A percentile compares a stretch with the other conserved stretches of the same genome.
phyloP scores from a whole-genome alignment of 1,140 invertebrate genomes.

The Zaprionus africanus region DNA sequence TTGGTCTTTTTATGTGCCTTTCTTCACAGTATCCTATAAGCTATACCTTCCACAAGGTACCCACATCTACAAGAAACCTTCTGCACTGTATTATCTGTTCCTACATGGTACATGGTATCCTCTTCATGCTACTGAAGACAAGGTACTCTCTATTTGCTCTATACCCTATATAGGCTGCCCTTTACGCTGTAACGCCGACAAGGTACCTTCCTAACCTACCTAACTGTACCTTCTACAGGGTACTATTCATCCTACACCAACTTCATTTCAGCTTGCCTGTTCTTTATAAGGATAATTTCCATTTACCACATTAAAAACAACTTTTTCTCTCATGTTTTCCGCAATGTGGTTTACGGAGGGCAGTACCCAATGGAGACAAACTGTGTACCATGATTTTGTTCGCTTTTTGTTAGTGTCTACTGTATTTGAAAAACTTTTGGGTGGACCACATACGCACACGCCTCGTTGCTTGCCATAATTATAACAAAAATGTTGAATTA shows the following conservation, averaged over 20 bases:
- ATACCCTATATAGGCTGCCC: neutral
- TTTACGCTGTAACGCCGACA: neutral
- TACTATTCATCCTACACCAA: too few relatives aligned
- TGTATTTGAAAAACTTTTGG: constrained; percentile 9
- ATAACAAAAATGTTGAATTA: constrained; percentile 41
- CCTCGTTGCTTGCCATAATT: constrained; percentile 56
- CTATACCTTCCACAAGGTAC: neutral
- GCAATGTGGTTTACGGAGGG: neutral
- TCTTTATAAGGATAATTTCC: too few relatives aligned
- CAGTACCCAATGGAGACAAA: neutral
- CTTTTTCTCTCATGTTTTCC: neutral
- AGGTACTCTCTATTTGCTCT: neutral
- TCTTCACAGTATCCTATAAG: too few relatives aligned
- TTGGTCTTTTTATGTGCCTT: too few relatives aligned
- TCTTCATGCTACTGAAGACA: neutral
- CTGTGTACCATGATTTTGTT: neutral
- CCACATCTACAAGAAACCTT: too few relatives aligned
- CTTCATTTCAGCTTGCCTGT: too few relatives aligned
- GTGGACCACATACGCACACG: constrained; percentile 47
- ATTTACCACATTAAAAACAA: neutral
- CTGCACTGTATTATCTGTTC: neutral
- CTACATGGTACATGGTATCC: too few relatives aligned
- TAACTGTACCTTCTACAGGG: too few relatives aligned
- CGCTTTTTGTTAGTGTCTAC: neutral
- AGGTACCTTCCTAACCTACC: too few relatives aligned